These are phyloP conservation scores for Meganola albula DNA, from an alignment of 2,888 invertebrate genomes.

Conservation along the genomic window DNA sequence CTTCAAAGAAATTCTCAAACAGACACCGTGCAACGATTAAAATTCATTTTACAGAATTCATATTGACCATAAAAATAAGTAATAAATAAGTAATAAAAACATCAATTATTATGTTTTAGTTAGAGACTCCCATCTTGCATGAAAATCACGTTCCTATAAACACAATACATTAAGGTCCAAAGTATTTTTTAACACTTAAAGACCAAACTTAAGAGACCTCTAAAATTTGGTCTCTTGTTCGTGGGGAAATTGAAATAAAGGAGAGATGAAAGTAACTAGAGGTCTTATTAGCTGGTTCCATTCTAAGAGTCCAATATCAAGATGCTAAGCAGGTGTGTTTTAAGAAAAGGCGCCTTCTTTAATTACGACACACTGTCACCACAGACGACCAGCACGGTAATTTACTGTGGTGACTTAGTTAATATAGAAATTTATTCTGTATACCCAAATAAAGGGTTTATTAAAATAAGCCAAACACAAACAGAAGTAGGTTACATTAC, in stretches of 20 bases:
- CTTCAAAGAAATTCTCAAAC: constrained; percentile 18
- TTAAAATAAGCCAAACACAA: too few relatives aligned
- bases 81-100: constrained; percentile 17
- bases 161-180: constrained; percentile 33
- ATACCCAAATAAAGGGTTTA: too few relatives aligned
- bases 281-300: constrained; percentile 51
- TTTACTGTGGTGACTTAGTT: too few relatives aligned
- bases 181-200: constrained; percentile 40
- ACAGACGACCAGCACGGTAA: too few relatives aligned
- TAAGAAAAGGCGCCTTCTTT: constrained; percentile 59
- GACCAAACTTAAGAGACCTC: constrained; percentile 33
- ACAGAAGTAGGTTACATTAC: too few relatives aligned
- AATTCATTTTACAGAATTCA: constrained; percentile 22
- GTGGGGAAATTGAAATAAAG: constrained; percentile 27
- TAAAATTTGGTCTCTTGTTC: background rate
- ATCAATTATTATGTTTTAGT: constrained; percentile 26
- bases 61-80: constrained; percentile 13
- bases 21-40: constrained; percentile 10
- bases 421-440: too few relatives aligned
- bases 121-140: constrained; percentile 25
- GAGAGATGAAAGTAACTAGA: constrained; percentile 39
- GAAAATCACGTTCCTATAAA: constrained; percentile 28
- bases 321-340: constrained; percentile 73
- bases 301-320: constrained; percentile 63
- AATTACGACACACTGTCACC: constrained; percentile 42